phyloP scores from a whole-genome alignment of 2,113 vertebrate genomes.

The Aleadryas rufinucha region DNA sequence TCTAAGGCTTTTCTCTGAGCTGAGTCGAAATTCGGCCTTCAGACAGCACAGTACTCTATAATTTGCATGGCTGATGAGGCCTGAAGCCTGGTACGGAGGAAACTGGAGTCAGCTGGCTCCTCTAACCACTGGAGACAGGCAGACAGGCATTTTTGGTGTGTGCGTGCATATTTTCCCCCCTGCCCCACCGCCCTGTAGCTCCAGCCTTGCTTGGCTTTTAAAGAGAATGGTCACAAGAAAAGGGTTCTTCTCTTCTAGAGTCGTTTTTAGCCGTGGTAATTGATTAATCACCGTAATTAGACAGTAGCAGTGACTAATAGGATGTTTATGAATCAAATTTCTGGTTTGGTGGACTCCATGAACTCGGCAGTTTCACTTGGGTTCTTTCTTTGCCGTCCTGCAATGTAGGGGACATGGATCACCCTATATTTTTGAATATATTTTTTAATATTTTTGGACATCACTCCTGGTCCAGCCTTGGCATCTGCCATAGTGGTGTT shows the following conservation, averaged over 20 bases:
- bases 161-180: background rate
- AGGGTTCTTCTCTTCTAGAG: background rate
- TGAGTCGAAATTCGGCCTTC: slow-evolving; percentile 70
- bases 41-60: slow-evolving; percentile 71
- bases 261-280: slow-evolving; percentile 18
- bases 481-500: background rate
- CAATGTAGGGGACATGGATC: background rate
- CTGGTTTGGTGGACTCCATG: background rate
- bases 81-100: slow-evolving; percentile 70
- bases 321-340: slow-evolving; percentile 35
- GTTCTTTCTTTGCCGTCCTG: background rate
- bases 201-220: slow-evolving; percentile 12
- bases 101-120: slow-evolving; percentile 67
- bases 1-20: slow-evolving; percentile 65
- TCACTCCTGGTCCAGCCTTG: background rate
- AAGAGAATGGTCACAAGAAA: slow-evolving; percentile 1
- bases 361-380: slow-evolving; percentile 16
- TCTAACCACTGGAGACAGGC: slow-evolving; percentile 73
- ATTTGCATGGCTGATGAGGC: slow-evolving; percentile 82
- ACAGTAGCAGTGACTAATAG: slow-evolving; percentile 49
- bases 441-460: background rate
- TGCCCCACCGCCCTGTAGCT: background rate
- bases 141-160: slow-evolving; percentile 67
- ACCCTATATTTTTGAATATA: background rate
- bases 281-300: slow-evolving; percentile 55